Evolutionary conservation across 2,113 vertebrate species (phyloP), one percentile per base, ranked within the genome.

Genomic region (Rutilus rutilus): DNA sequence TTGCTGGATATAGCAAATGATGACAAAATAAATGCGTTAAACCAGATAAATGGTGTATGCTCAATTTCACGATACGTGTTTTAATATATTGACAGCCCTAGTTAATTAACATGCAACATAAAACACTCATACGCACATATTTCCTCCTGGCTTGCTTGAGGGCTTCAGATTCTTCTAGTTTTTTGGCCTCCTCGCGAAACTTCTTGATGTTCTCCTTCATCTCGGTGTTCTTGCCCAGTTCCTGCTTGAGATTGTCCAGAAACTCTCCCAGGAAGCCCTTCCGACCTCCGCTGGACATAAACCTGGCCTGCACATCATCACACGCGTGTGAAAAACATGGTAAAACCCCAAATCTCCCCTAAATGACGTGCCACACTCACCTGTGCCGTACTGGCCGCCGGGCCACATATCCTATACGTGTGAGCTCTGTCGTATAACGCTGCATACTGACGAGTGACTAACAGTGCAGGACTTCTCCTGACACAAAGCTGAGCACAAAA

Each of bases 161-260:
- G 0, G 97, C 97, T 0, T 99, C 97, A 0, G 98, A 99, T 39
- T 99, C 98, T 76, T 99, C 98, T 2, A 99, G 90, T 83, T 95
- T 98, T 78, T 96, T 96, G 2, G 98, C 97, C 75, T 99, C 97
- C 0, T 98, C 97, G 0, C 98, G 92, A 86, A 99, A 99, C 83
- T 97, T 99, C 88, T 96, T 96, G 1, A 99, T 98, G 87, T 94
- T 99, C 84, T 99, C 97, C 90, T 96, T 98, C 97, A 99, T 99
- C 91, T 99, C 98, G 59, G 98, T 98, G 93, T 97, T 98, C 87
- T 98, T 99, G 27, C 94, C 95, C 1, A 99, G 88, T 47, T 99
- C 98, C 89, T 98, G 97, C 36, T 97, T 99, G 82, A 99, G 92
- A 87, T 95, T 97, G 87, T 99, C 97, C 82, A 99, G 84, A 54